Conservation (phyloP, 2,888 invertebrate genomes). For the Clunio marinus region DNA sequence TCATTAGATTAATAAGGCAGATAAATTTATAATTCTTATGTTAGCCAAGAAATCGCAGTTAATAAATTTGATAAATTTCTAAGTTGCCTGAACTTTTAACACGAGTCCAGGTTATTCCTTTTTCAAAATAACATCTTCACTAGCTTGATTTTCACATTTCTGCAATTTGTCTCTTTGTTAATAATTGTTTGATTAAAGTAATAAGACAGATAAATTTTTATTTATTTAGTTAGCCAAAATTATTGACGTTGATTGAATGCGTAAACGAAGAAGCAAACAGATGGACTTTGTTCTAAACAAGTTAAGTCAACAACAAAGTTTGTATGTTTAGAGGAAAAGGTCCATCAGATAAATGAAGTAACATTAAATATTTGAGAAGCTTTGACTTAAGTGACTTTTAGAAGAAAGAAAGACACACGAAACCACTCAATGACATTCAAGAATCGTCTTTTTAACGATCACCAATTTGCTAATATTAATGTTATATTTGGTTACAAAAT, state of each 20-base stretch:
- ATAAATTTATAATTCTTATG: no score
- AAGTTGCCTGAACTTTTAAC: no score
- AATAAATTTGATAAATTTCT: no score
- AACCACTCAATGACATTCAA: slow-evolving; percentile 19
- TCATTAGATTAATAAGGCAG: no score
- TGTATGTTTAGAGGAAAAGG: not conserved
- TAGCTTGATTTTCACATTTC: no score
- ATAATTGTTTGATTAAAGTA: not conserved
- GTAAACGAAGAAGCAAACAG: not conserved
- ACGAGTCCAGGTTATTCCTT: no score
- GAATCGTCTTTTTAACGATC: slow-evolving; percentile 11
- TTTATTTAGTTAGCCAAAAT: not conserved
- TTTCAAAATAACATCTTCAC: no score
- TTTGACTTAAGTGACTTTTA: not conserved
- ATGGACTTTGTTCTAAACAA: slow-evolving; percentile 16
- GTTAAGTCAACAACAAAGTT: not conserved
- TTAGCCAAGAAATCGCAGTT: no score
- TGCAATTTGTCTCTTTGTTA: no score
- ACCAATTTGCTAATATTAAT: slow-evolving; percentile 12
- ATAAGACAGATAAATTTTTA: not conserved
- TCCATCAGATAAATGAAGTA: not conserved
- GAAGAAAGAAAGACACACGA: not conserved
- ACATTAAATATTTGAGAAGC: slow-evolving; percentile 26
- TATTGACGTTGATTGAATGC: slow-evolving; percentile 28
- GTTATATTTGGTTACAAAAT: not conserved